Evolutionary conservation across 2,797 vertebrate genomes (phyloP).

Genomic region (Takifugu rubripes): DNA sequence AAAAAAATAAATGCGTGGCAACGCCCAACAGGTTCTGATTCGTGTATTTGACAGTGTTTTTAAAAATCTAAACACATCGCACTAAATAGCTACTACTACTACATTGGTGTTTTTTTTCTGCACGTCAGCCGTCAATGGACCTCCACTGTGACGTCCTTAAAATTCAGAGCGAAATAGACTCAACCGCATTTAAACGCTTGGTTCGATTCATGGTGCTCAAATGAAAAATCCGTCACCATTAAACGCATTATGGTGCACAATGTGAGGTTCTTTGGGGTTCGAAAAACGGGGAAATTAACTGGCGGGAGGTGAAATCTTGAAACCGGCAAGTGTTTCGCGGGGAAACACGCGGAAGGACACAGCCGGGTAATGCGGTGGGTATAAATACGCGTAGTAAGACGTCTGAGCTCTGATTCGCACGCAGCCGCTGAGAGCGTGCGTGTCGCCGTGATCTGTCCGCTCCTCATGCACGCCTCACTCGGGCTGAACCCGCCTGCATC

Average conservation of each 20-base stretch:
- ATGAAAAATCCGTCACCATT: too few species aligned
- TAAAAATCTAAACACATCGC: conserved; percentile 8
- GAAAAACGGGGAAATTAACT: rapidly evolving
- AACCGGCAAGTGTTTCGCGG: conserved; percentile 50
- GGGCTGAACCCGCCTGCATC: conserved; percentile 24
- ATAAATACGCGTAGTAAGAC: conserved; percentile 30
- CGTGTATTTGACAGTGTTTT: too few species aligned
- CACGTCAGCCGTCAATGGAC: conserved; percentile 51
- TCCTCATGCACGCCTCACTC: conserved; percentile 29
- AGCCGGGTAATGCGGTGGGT: conserved; percentile 24
- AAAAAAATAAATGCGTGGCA: too few species aligned
- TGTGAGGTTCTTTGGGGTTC: rapidly evolving
- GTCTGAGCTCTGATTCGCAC: conserved; percentile 60
- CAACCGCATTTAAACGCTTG: too few species aligned
- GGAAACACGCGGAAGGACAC: conserved; percentile 57
- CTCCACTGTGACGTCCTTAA: conserved; percentile 55
- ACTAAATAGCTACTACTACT: conserved; percentile 34
- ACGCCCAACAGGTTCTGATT: too few species aligned
- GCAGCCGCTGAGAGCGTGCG: conserved; percentile 38
- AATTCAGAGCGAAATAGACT: too few species aligned
- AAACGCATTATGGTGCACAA: too few species aligned
- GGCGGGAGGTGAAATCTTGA: not conserved
- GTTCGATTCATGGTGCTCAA: too few species aligned
- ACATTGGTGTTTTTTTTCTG: conserved; percentile 39
- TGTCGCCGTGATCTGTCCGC: conserved; percentile 25